These are phyloP conservation scores for Casuarius casuarius DNA, from an alignment of 2,113 vertebrate genomes.

Conservation along the genomic window DNA sequence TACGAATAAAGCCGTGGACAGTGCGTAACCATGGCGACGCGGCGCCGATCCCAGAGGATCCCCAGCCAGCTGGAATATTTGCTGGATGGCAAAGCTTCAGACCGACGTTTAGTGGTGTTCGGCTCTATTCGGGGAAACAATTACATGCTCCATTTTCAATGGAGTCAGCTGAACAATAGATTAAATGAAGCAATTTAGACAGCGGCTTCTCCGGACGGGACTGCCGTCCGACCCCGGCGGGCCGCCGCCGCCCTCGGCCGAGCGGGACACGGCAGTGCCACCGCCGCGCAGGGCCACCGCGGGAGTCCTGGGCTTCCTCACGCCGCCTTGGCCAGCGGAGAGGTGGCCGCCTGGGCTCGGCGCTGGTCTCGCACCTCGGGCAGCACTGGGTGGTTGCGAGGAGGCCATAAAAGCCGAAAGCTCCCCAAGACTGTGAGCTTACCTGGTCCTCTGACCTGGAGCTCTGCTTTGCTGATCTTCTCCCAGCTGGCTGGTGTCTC, in stretches of 20 bases:
- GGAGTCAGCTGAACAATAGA: conserved; percentile 64
- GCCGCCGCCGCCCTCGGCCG: neutral
- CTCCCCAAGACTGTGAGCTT: fast-evolving
- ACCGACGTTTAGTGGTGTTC: conserved; percentile 58
- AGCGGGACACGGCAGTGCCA: neutral
- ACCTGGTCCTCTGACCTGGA: neutral
- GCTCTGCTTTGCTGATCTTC: neutral
- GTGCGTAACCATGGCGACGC: conserved; percentile 58
- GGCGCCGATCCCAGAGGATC: conserved; percentile 65
- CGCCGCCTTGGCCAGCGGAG: neutral
- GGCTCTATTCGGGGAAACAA: conserved; percentile 64
- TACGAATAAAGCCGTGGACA: conserved; percentile 55
- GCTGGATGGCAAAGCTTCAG: conserved; percentile 69
- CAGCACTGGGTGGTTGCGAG: neutral
- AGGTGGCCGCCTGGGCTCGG: fast-evolving
- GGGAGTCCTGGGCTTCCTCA: neutral
- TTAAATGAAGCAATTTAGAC: conserved; percentile 54
- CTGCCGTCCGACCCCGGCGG: neutral
- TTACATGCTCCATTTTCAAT: conserved; percentile 72
- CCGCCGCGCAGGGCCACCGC: no score
- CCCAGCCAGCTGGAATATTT: conserved; percentile 71
- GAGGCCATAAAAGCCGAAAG: neutral
- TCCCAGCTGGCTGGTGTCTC: neutral
- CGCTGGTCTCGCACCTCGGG: no score
- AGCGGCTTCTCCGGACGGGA: neutral